Percentiles rank a stretch among this genome's conserved stretches.
phyloP scores from a whole-genome alignment of 2,113 vertebrate species.

The Nanorana parkeri region DNA sequence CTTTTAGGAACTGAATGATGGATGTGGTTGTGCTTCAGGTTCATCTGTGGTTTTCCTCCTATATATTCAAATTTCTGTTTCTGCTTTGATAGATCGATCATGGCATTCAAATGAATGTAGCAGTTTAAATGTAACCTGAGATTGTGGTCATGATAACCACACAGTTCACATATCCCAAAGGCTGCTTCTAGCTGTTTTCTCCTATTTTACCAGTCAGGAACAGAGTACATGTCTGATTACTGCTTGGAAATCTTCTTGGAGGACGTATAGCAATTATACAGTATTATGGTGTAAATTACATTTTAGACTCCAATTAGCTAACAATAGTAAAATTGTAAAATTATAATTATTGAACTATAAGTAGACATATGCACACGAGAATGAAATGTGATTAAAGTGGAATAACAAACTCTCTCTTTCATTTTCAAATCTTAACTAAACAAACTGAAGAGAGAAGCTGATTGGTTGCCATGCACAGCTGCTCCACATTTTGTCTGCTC shows the following conservation, averaged over 20 bases:
- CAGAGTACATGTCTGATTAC: background rate
- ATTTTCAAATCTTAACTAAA: no score
- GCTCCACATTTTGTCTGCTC: no score
- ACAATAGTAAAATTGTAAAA: no score
- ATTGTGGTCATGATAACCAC: background rate
- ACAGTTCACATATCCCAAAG: background rate
- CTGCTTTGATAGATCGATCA: background rate
- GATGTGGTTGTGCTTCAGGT: background rate
- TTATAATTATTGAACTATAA: no score
- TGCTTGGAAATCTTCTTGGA: background rate
- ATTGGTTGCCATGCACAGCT: no score
- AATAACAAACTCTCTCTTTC: no score
- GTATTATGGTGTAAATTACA: background rate
- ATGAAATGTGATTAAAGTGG: no score
- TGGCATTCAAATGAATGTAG: background rate
- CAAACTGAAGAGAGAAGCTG: no score
- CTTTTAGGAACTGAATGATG: no score
- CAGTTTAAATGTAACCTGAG: background rate
- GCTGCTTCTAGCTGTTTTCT: constrained; percentile 21
- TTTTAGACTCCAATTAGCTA: no score
- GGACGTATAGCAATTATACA: constrained; percentile 14
- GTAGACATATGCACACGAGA: no score
- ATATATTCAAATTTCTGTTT: background rate
- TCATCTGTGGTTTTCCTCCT: background rate
- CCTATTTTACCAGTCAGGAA: background rate